Evolutionary conservation across 2,797 vertebrate genomes (phyloP).

Genomic region (Chiropotes sagulatus): DNA sequence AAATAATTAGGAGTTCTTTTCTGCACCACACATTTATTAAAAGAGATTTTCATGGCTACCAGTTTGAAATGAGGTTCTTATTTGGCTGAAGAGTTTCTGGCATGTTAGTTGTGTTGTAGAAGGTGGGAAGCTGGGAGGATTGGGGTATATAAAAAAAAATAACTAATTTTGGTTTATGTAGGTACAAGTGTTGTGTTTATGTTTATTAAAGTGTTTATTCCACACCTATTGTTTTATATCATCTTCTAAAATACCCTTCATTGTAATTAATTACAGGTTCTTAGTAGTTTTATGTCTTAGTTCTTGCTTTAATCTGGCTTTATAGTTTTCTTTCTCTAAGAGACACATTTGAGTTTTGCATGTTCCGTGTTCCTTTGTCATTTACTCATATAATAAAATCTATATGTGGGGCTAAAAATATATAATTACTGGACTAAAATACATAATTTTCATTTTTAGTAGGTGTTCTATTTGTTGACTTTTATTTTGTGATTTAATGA

Average conservation of each 20-base stretch:
- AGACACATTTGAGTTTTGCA: slow-evolving; percentile 43
- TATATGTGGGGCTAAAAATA: background rate
- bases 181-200: background rate
- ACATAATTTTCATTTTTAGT: slow-evolving; percentile 16
- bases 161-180: background rate
- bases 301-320: slow-evolving; percentile 48
- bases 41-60: background rate
- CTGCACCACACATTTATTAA: background rate
- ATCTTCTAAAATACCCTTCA: slow-evolving; percentile 5
- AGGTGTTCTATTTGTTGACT: background rate
- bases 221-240: background rate
- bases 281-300: slow-evolving; percentile 23
- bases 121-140: background rate
- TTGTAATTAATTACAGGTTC: slow-evolving; percentile 37
- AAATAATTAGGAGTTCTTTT: background rate
- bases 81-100: background rate
- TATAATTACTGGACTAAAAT: background rate
- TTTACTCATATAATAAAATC: background rate
- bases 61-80: background rate
- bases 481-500: slow-evolving; percentile 45
- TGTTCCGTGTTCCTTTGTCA: background rate
- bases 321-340: slow-evolving; percentile 16
- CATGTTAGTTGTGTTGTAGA: background rate
- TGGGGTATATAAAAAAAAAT: background rate
- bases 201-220: slow-evolving; percentile 32